Evolutionary conservation across 2,797 vertebrate species (phyloP).

Genomic region (Spatula versicolor): DNA sequence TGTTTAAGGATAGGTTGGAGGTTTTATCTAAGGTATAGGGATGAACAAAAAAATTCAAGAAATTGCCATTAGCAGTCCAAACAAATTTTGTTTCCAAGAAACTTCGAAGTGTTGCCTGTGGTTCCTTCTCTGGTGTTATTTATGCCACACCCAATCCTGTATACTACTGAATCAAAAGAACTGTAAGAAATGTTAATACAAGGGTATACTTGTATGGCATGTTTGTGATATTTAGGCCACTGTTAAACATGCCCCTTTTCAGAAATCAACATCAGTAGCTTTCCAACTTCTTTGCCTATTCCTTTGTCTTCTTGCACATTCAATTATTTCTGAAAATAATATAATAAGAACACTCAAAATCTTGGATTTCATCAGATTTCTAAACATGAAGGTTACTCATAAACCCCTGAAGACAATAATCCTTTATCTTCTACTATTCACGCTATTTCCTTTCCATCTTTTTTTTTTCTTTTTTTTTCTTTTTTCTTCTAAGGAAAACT

Average conservation of each 20-base stretch:
- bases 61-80: neutral
- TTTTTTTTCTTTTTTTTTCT: neutral
- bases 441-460: neutral
- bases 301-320: neutral
- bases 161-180: neutral
- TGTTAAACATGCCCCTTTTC: constrained; percentile 2
- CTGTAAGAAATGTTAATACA: constrained; percentile 3
- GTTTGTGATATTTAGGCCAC: neutral
- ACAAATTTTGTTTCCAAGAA: constrained; percentile 11
- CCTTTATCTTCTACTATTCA: neutral
- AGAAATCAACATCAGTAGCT: constrained; percentile 14
- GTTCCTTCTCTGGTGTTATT: neutral
- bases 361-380: neutral
- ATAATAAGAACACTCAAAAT: neutral
- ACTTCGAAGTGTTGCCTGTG: neutral
- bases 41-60: neutral
- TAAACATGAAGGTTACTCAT: neutral
- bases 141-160: constrained; percentile 1
- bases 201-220: neutral
- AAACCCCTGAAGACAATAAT: neutral
- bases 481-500: neutral
- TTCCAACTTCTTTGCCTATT: neutral
- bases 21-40: neutral
- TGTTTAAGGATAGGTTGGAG: neutral
- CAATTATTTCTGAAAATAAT: neutral